phyloP scores from a whole-genome alignment of 2,797 vertebrate genomes.

The Coregonus sp. region DNA sequence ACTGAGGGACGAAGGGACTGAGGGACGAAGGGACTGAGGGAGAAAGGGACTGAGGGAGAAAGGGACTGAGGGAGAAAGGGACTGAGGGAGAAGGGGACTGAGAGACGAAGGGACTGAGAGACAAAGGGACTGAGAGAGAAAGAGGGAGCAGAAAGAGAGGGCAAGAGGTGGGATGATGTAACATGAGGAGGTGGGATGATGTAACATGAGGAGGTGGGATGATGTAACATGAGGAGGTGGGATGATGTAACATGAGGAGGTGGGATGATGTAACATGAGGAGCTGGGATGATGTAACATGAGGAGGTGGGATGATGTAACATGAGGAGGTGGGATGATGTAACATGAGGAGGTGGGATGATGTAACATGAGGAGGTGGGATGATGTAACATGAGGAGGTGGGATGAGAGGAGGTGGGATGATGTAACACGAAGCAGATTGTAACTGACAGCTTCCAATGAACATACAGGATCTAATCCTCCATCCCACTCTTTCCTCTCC shows the following conservation, averaged over 20 bases:
- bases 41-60: neutral
- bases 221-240: no score
- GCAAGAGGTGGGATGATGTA: conserved; percentile 21
- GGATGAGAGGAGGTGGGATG: conserved; percentile 28
- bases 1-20: no score
- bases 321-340: no score
- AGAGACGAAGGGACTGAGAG: no score
- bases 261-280: no score
- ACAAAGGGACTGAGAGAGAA: no score
- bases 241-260: no score
- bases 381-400: neutral
- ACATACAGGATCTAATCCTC: neutral
- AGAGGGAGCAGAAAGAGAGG: neutral
- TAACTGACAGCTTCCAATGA: conserved; percentile 40
- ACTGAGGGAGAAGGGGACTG: no score
- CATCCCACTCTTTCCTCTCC: neutral
- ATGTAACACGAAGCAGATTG: conserved; percentile 42
- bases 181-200: neutral
- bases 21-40: neutral
- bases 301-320: no score
- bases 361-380: conserved; percentile 7
- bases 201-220: no score
- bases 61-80: neutral
- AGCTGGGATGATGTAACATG: no score
- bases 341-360: no score